Base-by-base conservation (phyloP, 92 coral and sea anemone genomes). In the Phenganax stokvisi region DNA sequence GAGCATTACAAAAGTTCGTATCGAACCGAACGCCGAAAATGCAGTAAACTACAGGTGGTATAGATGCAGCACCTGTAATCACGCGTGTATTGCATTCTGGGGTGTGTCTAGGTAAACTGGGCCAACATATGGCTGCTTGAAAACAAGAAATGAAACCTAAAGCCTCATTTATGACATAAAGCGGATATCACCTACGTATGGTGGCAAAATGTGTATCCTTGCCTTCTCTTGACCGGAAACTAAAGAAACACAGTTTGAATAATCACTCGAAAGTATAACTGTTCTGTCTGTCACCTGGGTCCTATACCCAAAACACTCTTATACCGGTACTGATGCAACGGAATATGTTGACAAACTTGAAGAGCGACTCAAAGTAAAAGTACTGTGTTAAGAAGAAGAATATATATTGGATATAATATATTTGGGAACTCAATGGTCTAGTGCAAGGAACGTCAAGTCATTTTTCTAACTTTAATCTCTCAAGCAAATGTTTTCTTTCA, bases 261-360 rank as follows among this genome's bases (percentile, higher is more conserved):
- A 53, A 30, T 12, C 0, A 37, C 53, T 30, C 53, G 10, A 44
- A 12, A 6, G 54, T 68, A 30, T 30, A 27, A 30, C 30, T 30
- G 12, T 68, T 68, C 73, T 68, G 20, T 68, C 73, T 68, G 20
- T 61, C 67, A 44, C 73, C 47, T 64, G 17, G 70, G 37, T 64
- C 11, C 6, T 59, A 25, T 10, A 64, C 70, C 70, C 27, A 64
- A 64, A 12, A n/a, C 0, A 37, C 70, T 64, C 2, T 20, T 5
- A 10, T 68, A 30, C 73, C 6, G 37, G 54, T 68, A 68, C 11
- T 68, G 73, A 37, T 44, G 11, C 11, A 68, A 68, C 53, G 73
- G 47, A 68, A 30, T 37, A 11, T 66, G 72, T 66, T 66, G 10
- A 30, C 15, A 27, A 27, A 66, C 3, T 20, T 12, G 15, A 27